Evolutionary conservation across 2,888 invertebrate species (phyloP).

Genomic region (Himalopsyche anomala): DNA sequence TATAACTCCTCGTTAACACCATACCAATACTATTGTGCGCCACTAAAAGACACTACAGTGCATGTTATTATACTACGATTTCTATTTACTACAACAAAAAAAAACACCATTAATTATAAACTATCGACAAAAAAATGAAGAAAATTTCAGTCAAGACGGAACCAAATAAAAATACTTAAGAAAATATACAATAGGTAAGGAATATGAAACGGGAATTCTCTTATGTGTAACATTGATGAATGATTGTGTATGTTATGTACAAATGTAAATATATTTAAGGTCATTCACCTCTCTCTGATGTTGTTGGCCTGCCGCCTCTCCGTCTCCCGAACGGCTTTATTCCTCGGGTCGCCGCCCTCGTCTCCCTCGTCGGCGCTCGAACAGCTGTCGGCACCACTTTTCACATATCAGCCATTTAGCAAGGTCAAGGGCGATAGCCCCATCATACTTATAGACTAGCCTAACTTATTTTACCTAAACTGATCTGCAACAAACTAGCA

Average conservation of each 20-base stretch:
- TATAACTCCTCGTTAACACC: no score
- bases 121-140: neutral
- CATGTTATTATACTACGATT: no score
- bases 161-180: constrained; percentile 4
- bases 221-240: constrained; percentile 79
- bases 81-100: no score
- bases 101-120: no score
- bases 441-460: constrained; percentile 37
- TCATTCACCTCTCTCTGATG: constrained; percentile 94
- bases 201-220: constrained; percentile 6
- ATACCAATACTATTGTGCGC: no score
- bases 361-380: constrained; percentile 91
- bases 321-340: constrained; percentile 95
- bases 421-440: constrained; percentile 20
- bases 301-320: constrained; percentile 98
- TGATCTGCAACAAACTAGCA: neutral
- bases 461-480: constrained; percentile 7
- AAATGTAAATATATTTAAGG: constrained; percentile 52
- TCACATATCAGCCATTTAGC: constrained; percentile 57
- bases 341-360: constrained; percentile 87
- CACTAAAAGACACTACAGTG: no score
- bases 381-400: constrained; percentile 75
- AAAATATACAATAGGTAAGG: neutral
- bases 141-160: no score
- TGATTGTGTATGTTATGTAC: constrained; percentile 52